Base-by-base conservation (phyloP, 2,113 vertebrate species). In the Rhipidura dahli region DNA sequence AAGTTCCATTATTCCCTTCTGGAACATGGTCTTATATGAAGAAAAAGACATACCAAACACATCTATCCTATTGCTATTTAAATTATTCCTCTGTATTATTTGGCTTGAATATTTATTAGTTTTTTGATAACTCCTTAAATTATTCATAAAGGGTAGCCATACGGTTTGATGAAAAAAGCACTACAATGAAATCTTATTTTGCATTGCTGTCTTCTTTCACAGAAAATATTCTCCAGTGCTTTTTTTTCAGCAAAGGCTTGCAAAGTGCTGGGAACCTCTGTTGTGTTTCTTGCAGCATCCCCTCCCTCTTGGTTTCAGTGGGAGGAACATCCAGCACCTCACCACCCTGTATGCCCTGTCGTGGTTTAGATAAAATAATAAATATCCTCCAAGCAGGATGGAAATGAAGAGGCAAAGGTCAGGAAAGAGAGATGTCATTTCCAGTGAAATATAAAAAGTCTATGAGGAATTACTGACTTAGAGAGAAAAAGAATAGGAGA, bases 71-170 rank as follows among this genome's bases (percentile, higher is more conserved):
- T 96, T 96, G 82, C 95, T 94, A 92, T 97, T 97, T 89, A 97
- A 97, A 97, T 96, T 89, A 94, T 90, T 86, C 66, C 31, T 76
- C 76, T 82, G 42, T 85, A 87, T 97, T 96, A 94, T 76, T 94
- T 78, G 89, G 71, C 93, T 95, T 96, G 95, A 96, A 97, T 96
- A 97, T 96, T 95, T 97, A 97, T 97, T 97, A 94, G 87, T 61
- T 96, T 97, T 91, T 95, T 93, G 31, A 97, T 94, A 95, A 80
- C 89, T 3, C 65, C 65, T 96, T 97, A 96, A 92, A 92, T 97
- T 96, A 97, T 97, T 97, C 95, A 96, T 88, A 89, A 95, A 90
- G 92, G 54, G 56, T 93, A 82, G 60, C 90, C 79, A 80, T 63
- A 60, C 6, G 3, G 70, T 93, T 79, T 81, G 91, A 84, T 90